Conservation (phyloP, 2,888 invertebrate genomes). For the Cryptus armator region DNA sequence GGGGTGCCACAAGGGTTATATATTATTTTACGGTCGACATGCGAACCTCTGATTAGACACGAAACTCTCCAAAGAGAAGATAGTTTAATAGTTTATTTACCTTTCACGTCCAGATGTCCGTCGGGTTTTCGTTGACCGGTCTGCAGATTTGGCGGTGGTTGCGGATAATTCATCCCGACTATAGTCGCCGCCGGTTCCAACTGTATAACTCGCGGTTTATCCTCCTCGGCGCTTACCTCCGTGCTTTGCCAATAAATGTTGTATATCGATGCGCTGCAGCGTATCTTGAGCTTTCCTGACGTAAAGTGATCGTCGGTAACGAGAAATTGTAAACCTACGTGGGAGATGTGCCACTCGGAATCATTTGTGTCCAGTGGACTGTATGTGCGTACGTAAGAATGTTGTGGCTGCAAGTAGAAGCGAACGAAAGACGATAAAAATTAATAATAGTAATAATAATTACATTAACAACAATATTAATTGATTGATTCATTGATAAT, state of each 20-base stretch:
- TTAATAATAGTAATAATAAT: not conserved
- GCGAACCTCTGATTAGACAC: not conserved
- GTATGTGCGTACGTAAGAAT: constrained; percentile 78
- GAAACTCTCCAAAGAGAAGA: constrained; percentile 22
- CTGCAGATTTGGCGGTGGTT: constrained; percentile 84
- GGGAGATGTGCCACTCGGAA: constrained; percentile 85
- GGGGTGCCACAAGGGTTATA: not conserved
- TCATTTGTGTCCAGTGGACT: constrained; percentile 80
- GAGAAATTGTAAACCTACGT: constrained; percentile 86
- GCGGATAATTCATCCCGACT: constrained; percentile 83
- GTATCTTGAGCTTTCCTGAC: constrained; percentile 87
- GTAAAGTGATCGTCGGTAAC: constrained; percentile 86
- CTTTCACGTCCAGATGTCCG: constrained; percentile 83
- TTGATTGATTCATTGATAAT: too few species aligned
- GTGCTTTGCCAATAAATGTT: constrained; percentile 89
- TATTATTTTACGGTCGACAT: not conserved
- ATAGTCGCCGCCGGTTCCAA: constrained; percentile 81
- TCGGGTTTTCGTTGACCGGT: constrained; percentile 83
- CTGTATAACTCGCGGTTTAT: constrained; percentile 82
- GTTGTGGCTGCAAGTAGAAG: constrained; percentile 74
- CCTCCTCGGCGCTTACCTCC: constrained; percentile 89
- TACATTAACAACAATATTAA: not conserved
- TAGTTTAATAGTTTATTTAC: constrained; percentile 71
- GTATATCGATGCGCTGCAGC: constrained; percentile 89
- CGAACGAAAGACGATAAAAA: not conserved